phyloP scores from a whole-genome alignment of 2,113 vertebrate genomes.

The Plecturocebus donacophilus region DNA sequence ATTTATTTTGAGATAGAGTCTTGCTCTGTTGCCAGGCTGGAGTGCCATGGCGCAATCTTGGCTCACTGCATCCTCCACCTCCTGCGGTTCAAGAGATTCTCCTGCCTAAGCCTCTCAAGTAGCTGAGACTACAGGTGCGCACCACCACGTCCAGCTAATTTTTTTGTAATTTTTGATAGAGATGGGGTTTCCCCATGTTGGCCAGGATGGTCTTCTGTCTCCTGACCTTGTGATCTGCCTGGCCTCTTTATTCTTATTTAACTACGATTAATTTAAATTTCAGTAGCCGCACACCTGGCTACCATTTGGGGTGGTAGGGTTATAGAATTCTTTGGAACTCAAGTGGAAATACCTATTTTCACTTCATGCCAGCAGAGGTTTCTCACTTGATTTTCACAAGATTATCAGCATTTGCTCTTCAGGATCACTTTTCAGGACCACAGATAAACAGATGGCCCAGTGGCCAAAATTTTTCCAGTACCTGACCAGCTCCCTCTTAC shows the following conservation, averaged over 20 bases:
- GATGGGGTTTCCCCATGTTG: too few species aligned
- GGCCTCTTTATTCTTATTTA: neutral
- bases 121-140: too few species aligned
- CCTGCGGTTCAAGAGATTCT: too few species aligned
- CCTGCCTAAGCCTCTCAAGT: too few species aligned
- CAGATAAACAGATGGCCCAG: neutral
- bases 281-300: neutral
- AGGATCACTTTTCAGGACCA: neutral
- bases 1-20: too few species aligned
- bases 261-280: neutral
- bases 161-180: too few species aligned
- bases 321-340: neutral
- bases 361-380: neutral
- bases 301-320: neutral
- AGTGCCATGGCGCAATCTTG: too few species aligned
- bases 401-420: neutral
- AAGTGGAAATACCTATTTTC: constrained; percentile 1
- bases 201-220: too few species aligned
- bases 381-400: neutral
- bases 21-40: too few species aligned
- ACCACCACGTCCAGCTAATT: too few species aligned
- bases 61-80: too few species aligned
- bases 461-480: neutral
- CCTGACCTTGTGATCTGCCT: neutral
- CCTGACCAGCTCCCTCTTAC: neutral